A percentile compares a stretch with the other conserved stretches of the same genome.
Conservation (phyloP, 2,113 vertebrate genomes). For the Engraulis encrasicolus region DNA sequence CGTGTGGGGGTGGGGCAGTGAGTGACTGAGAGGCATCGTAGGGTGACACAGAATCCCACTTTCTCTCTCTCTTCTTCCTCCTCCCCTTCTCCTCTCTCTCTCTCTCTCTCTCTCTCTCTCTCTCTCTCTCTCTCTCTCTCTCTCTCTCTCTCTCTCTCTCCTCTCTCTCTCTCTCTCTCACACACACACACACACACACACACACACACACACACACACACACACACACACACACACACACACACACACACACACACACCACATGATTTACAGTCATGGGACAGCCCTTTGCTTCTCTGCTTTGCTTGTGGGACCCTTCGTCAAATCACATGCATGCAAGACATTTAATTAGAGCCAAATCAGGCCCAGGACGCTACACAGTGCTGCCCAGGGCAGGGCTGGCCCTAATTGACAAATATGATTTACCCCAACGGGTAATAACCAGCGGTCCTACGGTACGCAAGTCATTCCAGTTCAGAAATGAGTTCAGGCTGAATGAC, state of each 20-base stretch:
- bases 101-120: too few species aligned
- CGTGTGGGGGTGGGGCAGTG: neutral
- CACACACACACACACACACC: too few species aligned
- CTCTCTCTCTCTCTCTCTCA: too few species aligned
- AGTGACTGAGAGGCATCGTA: neutral
- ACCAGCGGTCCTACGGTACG: neutral
- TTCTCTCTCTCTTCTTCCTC: slow-evolving; percentile 28
- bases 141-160: too few species aligned
- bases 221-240: too few species aligned
- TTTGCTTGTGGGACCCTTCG: slow-evolving; percentile 22
- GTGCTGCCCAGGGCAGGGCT: too few species aligned
- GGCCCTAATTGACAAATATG: neutral
- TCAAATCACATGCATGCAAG: slow-evolving; percentile 57
- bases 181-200: too few species aligned
- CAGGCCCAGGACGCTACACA: neutral
- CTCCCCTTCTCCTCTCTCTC: too few species aligned
- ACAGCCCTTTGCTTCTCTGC: too few species aligned
- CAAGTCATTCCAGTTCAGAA: neutral
- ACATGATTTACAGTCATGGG: slow-evolving; percentile 68
- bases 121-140: too few species aligned
- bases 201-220: too few species aligned
- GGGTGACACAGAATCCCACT: slow-evolving; percentile 16
- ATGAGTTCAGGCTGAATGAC: neutral
- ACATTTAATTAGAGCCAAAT: slow-evolving; percentile 39
- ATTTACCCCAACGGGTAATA: neutral